Conservation (phyloP, 2,113 vertebrate genomes). For the Addax nasomaculatus region DNA sequence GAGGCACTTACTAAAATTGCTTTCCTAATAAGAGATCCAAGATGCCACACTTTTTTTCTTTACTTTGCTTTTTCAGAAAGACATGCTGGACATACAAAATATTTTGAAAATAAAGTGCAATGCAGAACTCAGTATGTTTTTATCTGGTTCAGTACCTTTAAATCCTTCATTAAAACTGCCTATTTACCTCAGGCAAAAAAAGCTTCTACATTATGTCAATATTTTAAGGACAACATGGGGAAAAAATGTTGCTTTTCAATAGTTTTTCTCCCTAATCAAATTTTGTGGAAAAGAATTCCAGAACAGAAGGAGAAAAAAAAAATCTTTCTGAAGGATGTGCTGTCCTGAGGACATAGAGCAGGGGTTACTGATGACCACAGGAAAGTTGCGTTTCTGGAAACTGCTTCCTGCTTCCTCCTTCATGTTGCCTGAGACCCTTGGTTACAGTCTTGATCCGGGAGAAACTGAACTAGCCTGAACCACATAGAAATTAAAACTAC, state of each 20-base stretch:
- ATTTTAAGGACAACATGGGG: constrained; percentile 31
- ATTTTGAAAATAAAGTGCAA: constrained; percentile 29
- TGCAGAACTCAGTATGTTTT: background rate
- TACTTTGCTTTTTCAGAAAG: background rate
- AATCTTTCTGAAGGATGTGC: background rate
- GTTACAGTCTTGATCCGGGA: background rate
- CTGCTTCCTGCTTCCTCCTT: background rate
- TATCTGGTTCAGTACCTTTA: background rate
- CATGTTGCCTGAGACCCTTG: background rate
- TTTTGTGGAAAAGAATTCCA: background rate
- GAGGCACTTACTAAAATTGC: background rate
- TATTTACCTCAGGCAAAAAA: background rate
- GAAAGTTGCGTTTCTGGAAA: background rate
- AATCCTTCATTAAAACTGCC: constrained; percentile 17
- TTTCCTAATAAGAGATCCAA: background rate
- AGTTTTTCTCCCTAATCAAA: constrained; percentile 11
- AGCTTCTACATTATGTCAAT: background rate
- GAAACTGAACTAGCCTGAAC: background rate
- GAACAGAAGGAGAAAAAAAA: background rate
- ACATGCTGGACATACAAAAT: background rate
- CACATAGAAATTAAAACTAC: background rate
- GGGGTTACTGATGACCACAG: background rate
- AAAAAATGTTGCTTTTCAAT: background rate
- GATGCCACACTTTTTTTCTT: background rate
- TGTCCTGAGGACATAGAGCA: background rate